phyloP scores from a whole-genome alignment of 2,888 invertebrate genomes.

The Malthinus seriepunctatus region DNA sequence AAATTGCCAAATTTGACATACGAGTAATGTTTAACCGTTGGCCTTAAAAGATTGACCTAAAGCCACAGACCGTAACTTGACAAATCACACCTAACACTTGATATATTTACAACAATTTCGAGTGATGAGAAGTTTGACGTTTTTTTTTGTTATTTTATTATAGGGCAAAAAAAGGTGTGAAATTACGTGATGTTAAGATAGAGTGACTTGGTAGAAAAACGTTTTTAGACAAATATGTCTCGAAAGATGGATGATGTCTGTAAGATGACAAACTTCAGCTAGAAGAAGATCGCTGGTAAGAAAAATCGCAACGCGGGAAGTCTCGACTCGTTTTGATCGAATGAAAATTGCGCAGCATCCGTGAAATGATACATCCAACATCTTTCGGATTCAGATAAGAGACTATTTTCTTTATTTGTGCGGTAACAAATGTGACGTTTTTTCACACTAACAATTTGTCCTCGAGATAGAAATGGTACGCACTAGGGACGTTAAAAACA shows the following conservation, averaged over 20 bases:
- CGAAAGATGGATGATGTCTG: slow-evolving; percentile 39
- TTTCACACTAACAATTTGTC: slow-evolving; percentile 46
- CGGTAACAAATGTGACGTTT: slow-evolving; percentile 45
- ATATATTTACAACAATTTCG: too few species aligned
- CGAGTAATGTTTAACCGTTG: too few species aligned
- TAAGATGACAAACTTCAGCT: slow-evolving; percentile 40
- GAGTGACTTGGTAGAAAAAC: slow-evolving; percentile 28
- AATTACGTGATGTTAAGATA: slow-evolving; percentile 26
- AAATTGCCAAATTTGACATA: too few species aligned
- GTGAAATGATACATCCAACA: slow-evolving; percentile 51
- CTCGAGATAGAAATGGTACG: slow-evolving; percentile 27
- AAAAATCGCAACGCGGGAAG: slow-evolving; percentile 41
- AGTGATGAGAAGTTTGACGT: too few species aligned
- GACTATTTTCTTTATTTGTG: slow-evolving; percentile 41
- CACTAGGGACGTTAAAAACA: slow-evolving; percentile 31
- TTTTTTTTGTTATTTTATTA: too few species aligned
- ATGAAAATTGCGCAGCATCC: slow-evolving; percentile 51
- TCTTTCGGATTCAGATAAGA: slow-evolving; percentile 47
- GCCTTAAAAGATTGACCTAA: too few species aligned
- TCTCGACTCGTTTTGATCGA: slow-evolving; percentile 47
- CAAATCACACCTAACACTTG: too few species aligned
- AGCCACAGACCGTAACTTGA: too few species aligned
- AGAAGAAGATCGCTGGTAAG: slow-evolving; percentile 34
- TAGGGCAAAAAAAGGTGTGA: background rate
- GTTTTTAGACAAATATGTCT: slow-evolving; percentile 27